phyloP scores from a whole-genome alignment of 2,797 vertebrate genomes.

The Uromys caudimaculatus region DNA sequence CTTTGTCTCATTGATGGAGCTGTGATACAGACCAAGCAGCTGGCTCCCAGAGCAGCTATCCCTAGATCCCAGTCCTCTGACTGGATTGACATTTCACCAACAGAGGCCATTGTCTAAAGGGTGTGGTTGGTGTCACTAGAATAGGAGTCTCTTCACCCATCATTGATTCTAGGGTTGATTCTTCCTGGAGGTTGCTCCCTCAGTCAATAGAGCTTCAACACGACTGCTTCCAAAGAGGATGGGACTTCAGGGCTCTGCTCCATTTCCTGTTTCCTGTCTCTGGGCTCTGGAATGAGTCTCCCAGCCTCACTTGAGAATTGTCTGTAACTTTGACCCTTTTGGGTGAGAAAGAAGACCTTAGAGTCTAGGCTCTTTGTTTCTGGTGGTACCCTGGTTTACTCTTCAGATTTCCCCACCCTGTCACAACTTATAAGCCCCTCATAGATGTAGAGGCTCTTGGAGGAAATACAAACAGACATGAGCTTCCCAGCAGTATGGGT shows the following conservation, averaged over 20 bases:
- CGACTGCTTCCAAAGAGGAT: neutral
- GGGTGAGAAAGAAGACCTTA: neutral
- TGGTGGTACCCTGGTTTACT: neutral
- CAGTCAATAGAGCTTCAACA: neutral
- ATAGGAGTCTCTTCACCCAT: neutral
- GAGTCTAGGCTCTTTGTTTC: neutral
- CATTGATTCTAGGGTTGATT: neutral
- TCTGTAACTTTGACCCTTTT: neutral
- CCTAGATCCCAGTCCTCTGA: neutral
- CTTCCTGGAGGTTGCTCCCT: neutral
- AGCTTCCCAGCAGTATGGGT: neutral
- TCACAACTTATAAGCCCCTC: neutral
- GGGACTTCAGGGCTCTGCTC: neutral
- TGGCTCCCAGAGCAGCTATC: accelerated
- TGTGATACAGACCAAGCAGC: neutral
- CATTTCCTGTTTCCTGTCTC: neutral
- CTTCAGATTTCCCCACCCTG: neutral
- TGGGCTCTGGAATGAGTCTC: neutral
- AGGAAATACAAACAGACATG: neutral
- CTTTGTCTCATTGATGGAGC: neutral
- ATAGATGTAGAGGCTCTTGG: neutral
- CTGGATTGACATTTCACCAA: neutral
- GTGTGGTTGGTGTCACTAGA: neutral
- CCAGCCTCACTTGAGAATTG: neutral
- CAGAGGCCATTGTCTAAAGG: neutral